Evolutionary conservation across 2,113 vertebrate genomes (phyloP).

Genomic region (Xenopus laevis): DNA sequence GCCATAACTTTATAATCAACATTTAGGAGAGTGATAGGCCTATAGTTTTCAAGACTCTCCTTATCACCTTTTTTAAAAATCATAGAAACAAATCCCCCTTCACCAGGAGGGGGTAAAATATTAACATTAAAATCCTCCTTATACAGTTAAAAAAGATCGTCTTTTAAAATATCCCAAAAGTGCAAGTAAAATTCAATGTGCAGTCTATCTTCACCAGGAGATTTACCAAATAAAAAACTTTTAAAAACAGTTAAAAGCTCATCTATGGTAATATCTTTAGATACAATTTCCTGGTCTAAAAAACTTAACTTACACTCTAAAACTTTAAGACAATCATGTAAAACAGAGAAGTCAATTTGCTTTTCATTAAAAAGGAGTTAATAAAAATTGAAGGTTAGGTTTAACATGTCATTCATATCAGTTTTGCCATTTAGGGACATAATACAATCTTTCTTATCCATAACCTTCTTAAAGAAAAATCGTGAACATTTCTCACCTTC

Average conservation of each 20-base stretch:
- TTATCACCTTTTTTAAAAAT: conserved; percentile 4
- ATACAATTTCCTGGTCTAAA: no score
- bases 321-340: no score
- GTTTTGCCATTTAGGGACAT: neutral
- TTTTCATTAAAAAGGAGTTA: no score
- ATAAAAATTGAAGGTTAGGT: neutral
- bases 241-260: no score
- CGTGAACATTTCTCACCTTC: neutral
- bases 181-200: neutral
- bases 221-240: no score
- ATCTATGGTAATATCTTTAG: no score
- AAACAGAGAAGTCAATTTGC: neutral
- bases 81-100: neutral
- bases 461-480: neutral
- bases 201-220: neutral
- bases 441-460: no score
- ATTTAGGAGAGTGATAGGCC: no score
- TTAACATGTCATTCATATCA: neutral
- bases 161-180: neutral
- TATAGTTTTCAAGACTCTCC: neutral
- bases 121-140: no score
- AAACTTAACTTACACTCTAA: no score
- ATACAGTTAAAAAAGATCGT: neutral
- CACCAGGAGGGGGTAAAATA: neutral
- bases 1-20: no score